Evolutionary conservation across 1,140 invertebrate species (phyloP).

Genomic region (Argopecten irradians): DNA sequence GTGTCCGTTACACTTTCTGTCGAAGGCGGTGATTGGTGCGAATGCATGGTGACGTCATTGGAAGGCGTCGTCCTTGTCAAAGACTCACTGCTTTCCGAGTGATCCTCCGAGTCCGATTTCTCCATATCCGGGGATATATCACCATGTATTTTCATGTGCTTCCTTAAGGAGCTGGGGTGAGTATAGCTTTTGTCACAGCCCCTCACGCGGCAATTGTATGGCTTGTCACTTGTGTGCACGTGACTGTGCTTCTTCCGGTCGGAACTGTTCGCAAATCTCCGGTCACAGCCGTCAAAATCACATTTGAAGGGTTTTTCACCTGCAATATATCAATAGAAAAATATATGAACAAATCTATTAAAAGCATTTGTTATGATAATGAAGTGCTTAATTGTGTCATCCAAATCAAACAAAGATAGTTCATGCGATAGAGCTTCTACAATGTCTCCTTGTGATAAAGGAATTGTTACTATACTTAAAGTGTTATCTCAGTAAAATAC

Average conservation of each 20-base stretch:
- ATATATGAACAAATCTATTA: too few relatives aligned
- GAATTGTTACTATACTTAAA: too few relatives aligned
- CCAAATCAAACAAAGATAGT: too few relatives aligned
- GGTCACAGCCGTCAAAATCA: slow-evolving; percentile 96
- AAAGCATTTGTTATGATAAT: too few relatives aligned
- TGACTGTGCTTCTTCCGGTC: slow-evolving; percentile 99
- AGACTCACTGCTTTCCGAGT: slow-evolving; percentile 51
- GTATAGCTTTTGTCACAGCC: slow-evolving; percentile 99
- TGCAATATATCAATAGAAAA: slow-evolving; percentile 81
- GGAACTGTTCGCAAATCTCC: slow-evolving; percentile 98
- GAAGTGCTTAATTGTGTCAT: too few relatives aligned
- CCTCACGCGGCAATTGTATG: slow-evolving; percentile 97
- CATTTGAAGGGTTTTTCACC: slow-evolving; percentile 99
- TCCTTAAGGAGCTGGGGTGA: slow-evolving; percentile 96
- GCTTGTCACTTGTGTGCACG: slow-evolving; percentile 99
- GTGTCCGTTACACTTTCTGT: slow-evolving; percentile 42
- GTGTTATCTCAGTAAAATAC: too few relatives aligned
- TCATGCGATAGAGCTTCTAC: too few relatives aligned
- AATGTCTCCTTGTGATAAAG: too few relatives aligned
- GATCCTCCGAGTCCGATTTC: slow-evolving; percentile 71
- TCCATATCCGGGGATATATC: slow-evolving; percentile 79
- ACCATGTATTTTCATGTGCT: slow-evolving; percentile 97
- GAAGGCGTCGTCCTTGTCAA: slow-evolving; percentile 59
- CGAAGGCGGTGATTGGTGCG: slow-evolving; percentile 38
- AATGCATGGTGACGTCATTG: slow-evolving; percentile 45